These are phyloP conservation scores for Heterodera schachtii DNA, from an alignment of 1,140 invertebrate genomes.

Conservation along the genomic window DNA sequence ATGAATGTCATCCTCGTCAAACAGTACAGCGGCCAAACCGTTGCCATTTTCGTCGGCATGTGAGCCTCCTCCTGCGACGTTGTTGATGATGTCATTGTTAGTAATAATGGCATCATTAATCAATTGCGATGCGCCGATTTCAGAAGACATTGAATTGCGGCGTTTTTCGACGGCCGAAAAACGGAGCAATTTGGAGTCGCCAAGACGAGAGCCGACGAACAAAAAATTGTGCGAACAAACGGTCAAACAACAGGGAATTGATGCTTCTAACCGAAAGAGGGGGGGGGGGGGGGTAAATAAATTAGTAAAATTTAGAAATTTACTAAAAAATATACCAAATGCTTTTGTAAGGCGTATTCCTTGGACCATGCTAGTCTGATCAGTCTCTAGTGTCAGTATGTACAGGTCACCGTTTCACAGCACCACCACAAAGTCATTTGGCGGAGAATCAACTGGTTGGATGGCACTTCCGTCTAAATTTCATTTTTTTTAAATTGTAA, in stretches of 20 bases:
- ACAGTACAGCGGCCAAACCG: neutral
- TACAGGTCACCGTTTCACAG: constrained; percentile 89
- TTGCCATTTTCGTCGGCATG: neutral
- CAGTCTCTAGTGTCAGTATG: constrained; percentile 88
- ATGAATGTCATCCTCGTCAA: constrained; percentile 38
- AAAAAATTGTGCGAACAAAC: constrained; percentile 83
- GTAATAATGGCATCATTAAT: neutral
- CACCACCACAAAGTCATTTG: constrained; percentile 83
- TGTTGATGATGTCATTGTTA: neutral
- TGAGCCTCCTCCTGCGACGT: no score
- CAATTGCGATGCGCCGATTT: neutral
- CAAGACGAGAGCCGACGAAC: constrained; percentile 92
- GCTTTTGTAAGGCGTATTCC: constrained; percentile 39
- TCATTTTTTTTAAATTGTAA: no score
- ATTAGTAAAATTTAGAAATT: neutral
- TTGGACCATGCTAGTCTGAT: constrained; percentile 85
- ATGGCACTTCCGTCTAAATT: constrained; percentile 72
- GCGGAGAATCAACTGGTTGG: constrained; percentile 76
- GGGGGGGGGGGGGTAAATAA: neutral
- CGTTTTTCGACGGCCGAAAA: neutral
- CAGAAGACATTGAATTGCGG: neutral
- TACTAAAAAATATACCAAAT: constrained; percentile 45
- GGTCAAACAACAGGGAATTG: constrained; percentile 86
- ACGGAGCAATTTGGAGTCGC: constrained; percentile 38
- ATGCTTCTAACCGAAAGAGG: constrained; percentile 66